Evolutionary conservation across 2,797 vertebrate genomes (phyloP).

Genomic region (Sebastes diaconus): DNA sequence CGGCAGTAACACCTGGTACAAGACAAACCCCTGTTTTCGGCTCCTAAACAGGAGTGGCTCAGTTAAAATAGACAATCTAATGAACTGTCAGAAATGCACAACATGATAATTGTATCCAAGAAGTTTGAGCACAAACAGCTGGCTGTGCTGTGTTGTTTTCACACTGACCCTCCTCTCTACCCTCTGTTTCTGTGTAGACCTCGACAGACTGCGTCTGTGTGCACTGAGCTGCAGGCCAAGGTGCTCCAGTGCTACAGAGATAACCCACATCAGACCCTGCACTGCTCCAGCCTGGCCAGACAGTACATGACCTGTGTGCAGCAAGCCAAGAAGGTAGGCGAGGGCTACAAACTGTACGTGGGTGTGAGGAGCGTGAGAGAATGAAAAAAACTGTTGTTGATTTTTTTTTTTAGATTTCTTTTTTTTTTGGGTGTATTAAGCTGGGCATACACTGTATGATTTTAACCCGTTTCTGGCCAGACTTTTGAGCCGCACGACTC

Average conservation of each 20-base stretch:
- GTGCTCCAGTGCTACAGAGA: slow-evolving; percentile 91
- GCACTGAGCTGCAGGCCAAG: slow-evolving; percentile 87
- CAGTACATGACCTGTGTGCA: slow-evolving; percentile 92
- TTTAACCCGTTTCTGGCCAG: too few relatives aligned
- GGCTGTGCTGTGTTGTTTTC: neutral
- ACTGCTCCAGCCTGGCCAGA: slow-evolving; percentile 90
- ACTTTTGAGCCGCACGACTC: too few relatives aligned
- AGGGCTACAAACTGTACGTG: slow-evolving; percentile 39
- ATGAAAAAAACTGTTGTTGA: neutral
- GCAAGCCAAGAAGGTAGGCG: slow-evolving; percentile 86
- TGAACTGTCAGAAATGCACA: neutral
- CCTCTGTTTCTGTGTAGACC: slow-evolving; percentile 52
- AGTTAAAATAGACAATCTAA: neutral
- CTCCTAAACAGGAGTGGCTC: neutral
- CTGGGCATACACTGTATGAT: too few relatives aligned
- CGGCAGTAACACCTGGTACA: neutral
- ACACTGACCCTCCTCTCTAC: slow-evolving; percentile 7
- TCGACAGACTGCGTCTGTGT: slow-evolving; percentile 78
- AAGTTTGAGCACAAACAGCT: neutral
- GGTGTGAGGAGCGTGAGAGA: neutral
- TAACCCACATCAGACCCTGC: slow-evolving; percentile 88
- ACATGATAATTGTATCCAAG: neutral
- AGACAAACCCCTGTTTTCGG: neutral
- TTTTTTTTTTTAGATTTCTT: neutral
- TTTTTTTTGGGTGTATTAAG: neutral